Evolutionary conservation across 2,113 vertebrate genomes (phyloP).

Genomic region (Oreochromis tanganicae): DNA sequence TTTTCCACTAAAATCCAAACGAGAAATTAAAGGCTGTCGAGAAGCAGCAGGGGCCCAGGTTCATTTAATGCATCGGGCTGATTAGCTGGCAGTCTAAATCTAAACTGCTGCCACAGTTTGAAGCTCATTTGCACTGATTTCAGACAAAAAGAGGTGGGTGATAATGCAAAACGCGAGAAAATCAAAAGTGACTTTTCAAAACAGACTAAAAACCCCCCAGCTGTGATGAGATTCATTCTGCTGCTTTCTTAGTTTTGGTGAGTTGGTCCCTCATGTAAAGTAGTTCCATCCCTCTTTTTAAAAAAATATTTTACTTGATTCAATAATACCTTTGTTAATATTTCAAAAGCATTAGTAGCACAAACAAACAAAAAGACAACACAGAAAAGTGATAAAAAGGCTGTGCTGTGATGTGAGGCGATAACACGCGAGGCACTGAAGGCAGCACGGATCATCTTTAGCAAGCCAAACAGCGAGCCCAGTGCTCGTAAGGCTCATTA

Average conservation of each 20-base stretch:
- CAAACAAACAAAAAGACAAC: background rate
- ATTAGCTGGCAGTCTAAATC: constrained; percentile 1
- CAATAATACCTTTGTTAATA: background rate
- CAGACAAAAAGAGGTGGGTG: background rate
- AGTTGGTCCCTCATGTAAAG: background rate
- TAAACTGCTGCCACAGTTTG: background rate
- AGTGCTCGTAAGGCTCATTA: background rate
- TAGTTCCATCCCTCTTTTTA: background rate
- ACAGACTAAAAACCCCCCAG: background rate
- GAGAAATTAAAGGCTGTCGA: background rate
- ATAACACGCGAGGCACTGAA: background rate
- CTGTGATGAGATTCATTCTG: background rate
- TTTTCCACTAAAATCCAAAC: background rate
- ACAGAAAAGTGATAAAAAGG: background rate
- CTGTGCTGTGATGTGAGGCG: background rate
- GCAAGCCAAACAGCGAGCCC: background rate
- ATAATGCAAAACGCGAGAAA: background rate
- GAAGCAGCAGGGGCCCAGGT: background rate
- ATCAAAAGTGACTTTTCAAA: background rate
- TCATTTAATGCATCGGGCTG: background rate
- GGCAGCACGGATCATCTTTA: background rate
- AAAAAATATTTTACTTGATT: background rate
- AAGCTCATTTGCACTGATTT: background rate
- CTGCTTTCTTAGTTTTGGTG: background rate
- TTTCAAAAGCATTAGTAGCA: background rate